A percentile compares a stretch with the other conserved stretches of the same genome.
Conservation (phyloP, 2,797 vertebrate genomes). For the Gymnodraco acuticeps region DNA sequence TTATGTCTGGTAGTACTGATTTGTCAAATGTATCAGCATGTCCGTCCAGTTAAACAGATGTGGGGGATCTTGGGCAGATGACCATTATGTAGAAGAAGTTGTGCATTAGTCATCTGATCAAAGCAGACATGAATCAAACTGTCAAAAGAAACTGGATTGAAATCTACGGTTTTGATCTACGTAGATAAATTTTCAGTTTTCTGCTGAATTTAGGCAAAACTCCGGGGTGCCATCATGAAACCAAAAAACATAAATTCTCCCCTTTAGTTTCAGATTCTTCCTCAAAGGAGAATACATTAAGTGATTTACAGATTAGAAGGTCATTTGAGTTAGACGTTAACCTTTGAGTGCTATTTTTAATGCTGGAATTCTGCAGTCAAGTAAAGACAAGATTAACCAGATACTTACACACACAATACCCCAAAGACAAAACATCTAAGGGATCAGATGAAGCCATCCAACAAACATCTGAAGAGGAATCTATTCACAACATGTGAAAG, state of each 20-base stretch:
- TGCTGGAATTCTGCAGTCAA: conserved; percentile 1
- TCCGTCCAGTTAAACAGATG: conserved; percentile 61
- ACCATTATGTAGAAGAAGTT: conserved; percentile 36
- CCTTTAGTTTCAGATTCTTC: too few relatives aligned
- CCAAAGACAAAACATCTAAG: conserved; percentile 32
- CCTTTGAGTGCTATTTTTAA: conserved; percentile 13
- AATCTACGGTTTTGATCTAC: too few relatives aligned
- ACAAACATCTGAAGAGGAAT: conserved; percentile 48
- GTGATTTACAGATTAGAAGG: neutral
- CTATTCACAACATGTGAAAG: conserved; percentile 57
- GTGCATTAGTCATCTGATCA: conserved; percentile 43
- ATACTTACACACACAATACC: conserved; percentile 17
- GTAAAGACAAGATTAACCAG: neutral
- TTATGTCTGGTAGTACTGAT: conserved; percentile 42
- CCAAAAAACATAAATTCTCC: too few relatives aligned
- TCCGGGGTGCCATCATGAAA: too few relatives aligned
- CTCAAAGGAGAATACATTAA: neutral
- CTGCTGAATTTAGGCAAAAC: too few relatives aligned
- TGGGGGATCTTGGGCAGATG: conserved; percentile 41
- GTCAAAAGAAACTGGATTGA: conserved; percentile 1
- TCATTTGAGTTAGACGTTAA: neutral
- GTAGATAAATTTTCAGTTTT: too few relatives aligned
- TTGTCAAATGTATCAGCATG: conserved; percentile 56
- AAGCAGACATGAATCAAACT: conserved; percentile 58
- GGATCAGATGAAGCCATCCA: conserved; percentile 38